These are phyloP conservation scores for Encarsia formosa DNA, from an alignment of 2,888 invertebrate species.

Conservation along the genomic window DNA sequence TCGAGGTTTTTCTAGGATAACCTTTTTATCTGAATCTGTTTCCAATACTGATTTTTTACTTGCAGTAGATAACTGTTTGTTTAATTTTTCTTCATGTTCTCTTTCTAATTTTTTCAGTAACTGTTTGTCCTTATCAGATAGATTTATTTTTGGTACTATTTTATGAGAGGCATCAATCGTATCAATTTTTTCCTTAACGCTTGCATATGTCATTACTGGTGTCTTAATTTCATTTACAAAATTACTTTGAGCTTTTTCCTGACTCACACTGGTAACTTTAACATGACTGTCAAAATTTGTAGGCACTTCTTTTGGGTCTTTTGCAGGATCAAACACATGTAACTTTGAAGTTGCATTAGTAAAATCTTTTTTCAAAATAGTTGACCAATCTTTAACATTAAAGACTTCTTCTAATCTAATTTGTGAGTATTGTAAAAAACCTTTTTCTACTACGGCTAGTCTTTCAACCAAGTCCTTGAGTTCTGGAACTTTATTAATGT, in stretches of 20 bases:
- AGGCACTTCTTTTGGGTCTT: constrained; percentile 43
- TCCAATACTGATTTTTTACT: constrained; percentile 19
- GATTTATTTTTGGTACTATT: constrained; percentile 51
- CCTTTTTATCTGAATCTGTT: constrained; percentile 2
- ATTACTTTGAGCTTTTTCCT: not conserved
- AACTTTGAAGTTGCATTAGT: constrained; percentile 29
- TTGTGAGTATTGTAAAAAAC: constrained; percentile 61
- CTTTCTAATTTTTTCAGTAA: constrained; percentile 53
- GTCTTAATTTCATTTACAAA: not conserved
- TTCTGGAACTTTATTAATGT: constrained; percentile 50
- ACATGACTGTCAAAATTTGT: not conserved
- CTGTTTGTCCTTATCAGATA: constrained; percentile 54
- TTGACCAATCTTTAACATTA: constrained; percentile 26
- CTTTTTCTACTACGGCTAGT: constrained; percentile 66
- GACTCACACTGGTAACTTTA: not conserved
- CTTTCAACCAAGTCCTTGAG: constrained; percentile 61
- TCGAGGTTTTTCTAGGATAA: constrained; percentile 17
- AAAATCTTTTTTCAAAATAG: constrained; percentile 10
- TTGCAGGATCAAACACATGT: constrained; percentile 38
- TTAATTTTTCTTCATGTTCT: constrained; percentile 50
- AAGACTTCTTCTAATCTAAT: constrained; percentile 37
- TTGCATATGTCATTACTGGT: constrained; percentile 43
- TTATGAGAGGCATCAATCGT: constrained; percentile 35
- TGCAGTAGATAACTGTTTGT: constrained; percentile 5
- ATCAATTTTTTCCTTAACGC: constrained; percentile 48